These are phyloP conservation scores for Sus cebifrons DNA, from an alignment of 2,797 vertebrate genomes.

Conservation along the genomic window DNA sequence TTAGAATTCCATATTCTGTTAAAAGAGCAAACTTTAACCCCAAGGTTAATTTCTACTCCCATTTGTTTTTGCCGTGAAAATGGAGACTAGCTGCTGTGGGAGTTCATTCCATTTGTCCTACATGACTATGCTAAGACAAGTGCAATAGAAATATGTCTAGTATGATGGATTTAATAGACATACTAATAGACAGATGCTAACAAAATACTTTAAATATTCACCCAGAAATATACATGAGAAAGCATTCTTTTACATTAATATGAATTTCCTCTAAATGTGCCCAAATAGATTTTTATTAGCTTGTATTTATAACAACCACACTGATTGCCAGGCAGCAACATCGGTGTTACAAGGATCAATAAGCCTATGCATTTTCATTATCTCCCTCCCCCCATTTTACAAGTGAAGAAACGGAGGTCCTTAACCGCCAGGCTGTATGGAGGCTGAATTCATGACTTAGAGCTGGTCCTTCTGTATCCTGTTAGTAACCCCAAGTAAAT, in stretches of 20 bases:
- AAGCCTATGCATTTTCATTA: not conserved
- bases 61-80: constrained; percentile 13
- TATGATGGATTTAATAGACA: not conserved
- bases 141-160: not conserved
- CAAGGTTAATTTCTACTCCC: not conserved
- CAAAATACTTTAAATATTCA: not conserved
- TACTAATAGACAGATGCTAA: not conserved
- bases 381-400: not conserved
- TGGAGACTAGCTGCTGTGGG: not conserved
- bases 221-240: not conserved
- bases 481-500: not conserved
- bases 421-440: not conserved
- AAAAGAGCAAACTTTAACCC: not conserved
- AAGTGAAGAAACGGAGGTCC: not conserved
- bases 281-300: not conserved
- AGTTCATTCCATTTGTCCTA: not conserved
- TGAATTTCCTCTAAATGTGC: not conserved
- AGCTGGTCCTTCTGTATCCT: rapidly evolving
- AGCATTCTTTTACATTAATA: not conserved
- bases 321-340: not conserved
- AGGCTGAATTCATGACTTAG: not conserved
- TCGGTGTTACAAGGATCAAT: not conserved
- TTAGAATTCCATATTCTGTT: not conserved
- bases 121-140: not conserved
- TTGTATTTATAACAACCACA: not conserved